Base-by-base conservation (phyloP, 92 coral and sea anemone genomes). In the Epizoanthus fatuus region DNA sequence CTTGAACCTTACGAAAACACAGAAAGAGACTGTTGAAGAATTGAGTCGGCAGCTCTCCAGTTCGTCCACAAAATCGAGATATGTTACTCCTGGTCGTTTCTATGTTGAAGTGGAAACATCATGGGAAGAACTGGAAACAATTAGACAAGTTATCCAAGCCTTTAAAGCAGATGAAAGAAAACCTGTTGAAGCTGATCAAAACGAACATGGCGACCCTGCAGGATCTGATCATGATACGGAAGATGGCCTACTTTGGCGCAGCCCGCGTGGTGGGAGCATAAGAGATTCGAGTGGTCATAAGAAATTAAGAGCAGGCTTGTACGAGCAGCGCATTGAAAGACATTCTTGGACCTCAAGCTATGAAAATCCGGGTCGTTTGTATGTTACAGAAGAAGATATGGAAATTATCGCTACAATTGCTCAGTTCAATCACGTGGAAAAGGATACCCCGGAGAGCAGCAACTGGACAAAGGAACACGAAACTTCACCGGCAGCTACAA, bases 71-170 rank as follows among this genome's bases (percentile, higher is more conserved):
- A 52, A 39, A 25, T 75, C 76, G 51, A 65, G 44, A 10, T 92
- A 63, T 25, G 86, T 95, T 16, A 90, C 63, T 64, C 98, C 98
- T 16, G 94, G 91, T 2, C 84, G 98, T 20, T 81, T 95, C 69
- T 85, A 85, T 56, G 96, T 95, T 70, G 82, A 77, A 40, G 59
- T 75, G 51, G 69, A 77, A 60, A 58, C 82, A 12, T 75, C 81
- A 38, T 57, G 15, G 4, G 82, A 77, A 42, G 82, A 77, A 62
- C 45, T 11, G 47, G 54, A 58, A 44, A 60, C 65, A 13, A 54
- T 77, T 2, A 40, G 44, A 20, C 12, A 77, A 40, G 71, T 62
- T 29, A 60, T 77, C 16, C 57, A 44, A 77, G 70, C 52, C 1
- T 77, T 77, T 20, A 77, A 77, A 59, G 42, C 29, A 12, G 57